These are phyloP conservation scores for Mastomys natalensis DNA, from an alignment of 2,113 vertebrate genomes.

Conservation along the genomic window DNA sequence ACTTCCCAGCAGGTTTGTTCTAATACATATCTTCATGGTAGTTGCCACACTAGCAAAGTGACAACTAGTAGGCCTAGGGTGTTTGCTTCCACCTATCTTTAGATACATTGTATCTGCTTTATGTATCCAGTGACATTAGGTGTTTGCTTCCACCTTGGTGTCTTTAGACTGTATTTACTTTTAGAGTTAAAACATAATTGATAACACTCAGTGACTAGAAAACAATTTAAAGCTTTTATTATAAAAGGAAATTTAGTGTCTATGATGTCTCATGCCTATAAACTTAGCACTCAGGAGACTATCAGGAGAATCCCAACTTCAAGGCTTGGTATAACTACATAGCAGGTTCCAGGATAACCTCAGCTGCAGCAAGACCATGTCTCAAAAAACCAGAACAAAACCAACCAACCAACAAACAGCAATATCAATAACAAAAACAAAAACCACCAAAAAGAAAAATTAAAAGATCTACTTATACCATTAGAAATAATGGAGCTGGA, in stretches of 20 bases:
- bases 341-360: not conserved
- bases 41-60: not conserved
- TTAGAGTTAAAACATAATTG: slow-evolving; percentile 17
- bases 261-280: not conserved
- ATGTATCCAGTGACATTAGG: not conserved
- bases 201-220: slow-evolving; percentile 13
- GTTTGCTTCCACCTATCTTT: not conserved
- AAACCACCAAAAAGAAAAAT: not conserved
- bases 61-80: not conserved
- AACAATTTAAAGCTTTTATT: slow-evolving; percentile 27
- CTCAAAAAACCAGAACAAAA: not conserved
- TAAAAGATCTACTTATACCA: slow-evolving; percentile 31
- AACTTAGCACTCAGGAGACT: not conserved
- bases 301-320: not conserved
- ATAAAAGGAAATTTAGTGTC: not conserved
- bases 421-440: not conserved
- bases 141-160: not conserved
- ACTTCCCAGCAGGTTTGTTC: not conserved
- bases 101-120: not conserved
- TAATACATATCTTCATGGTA: not conserved
- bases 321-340: not conserved
- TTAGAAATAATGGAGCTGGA: not conserved
- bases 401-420: not conserved
- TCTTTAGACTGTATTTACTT: not conserved
- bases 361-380: not conserved